These are phyloP conservation scores for Percina caprodes DNA, from an alignment of 2,113 vertebrate genomes.

Conservation along the genomic window DNA sequence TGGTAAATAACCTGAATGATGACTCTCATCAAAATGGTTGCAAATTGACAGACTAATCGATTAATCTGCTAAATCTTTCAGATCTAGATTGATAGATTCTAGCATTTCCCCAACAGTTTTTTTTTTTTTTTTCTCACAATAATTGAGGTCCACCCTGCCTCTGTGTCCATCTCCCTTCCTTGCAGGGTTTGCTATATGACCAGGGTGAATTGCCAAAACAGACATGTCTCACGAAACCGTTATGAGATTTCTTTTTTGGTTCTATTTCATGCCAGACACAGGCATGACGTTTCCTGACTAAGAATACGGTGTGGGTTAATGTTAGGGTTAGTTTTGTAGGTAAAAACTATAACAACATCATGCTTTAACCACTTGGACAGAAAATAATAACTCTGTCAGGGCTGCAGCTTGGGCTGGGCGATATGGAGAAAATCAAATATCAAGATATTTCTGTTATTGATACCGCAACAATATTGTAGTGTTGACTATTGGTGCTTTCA, in stretches of 20 bases:
- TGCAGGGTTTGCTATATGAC: constrained; percentile 27
- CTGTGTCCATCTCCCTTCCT: constrained; percentile 6
- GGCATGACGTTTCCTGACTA: constrained; percentile 1
- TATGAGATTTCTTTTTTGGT: constrained; percentile 22
- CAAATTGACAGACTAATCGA: neutral
- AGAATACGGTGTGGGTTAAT: constrained; percentile 2
- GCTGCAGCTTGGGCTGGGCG: constrained; percentile 20
- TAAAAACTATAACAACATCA: constrained; percentile 17
- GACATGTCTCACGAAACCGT: constrained; percentile 19
- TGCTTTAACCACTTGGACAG: constrained; percentile 26
- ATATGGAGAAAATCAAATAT: too few species aligned
- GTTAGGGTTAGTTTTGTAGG: constrained; percentile 5
- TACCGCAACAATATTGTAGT: too few species aligned
- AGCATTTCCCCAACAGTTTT: neutral
- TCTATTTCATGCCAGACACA: constrained; percentile 11
- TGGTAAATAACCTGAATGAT: too few species aligned
- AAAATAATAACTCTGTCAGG: constrained; percentile 43
- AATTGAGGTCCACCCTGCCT: constrained; percentile 7
- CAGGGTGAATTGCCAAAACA: constrained; percentile 22
- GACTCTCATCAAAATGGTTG: neutral
- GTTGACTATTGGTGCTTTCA: too few species aligned
- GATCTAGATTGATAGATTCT: neutral
- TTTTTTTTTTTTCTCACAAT: constrained; percentile 9
- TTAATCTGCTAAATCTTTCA: constrained; percentile 1
- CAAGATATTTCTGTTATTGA: too few species aligned